These are phyloP conservation scores for Lithobius niger DNA, from an alignment of 1,140 invertebrate genomes.

Conservation along the genomic window DNA sequence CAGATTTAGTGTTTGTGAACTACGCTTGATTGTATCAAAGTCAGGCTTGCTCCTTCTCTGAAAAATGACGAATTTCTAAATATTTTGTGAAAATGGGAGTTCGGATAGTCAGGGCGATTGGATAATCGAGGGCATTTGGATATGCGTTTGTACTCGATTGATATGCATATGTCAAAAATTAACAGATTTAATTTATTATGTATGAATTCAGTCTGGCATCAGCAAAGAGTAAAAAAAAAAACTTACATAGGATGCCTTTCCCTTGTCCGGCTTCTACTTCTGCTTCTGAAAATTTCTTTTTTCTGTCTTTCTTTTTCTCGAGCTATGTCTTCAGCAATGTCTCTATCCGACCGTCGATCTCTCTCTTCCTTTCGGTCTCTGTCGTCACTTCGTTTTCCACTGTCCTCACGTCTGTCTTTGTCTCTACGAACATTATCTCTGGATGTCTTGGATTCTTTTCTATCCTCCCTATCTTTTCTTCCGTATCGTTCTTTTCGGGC, in stretches of 20 bases:
- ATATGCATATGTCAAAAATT: no score
- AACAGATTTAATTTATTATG: no score
- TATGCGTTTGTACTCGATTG: no score
- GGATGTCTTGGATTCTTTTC: not conserved
- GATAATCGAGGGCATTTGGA: no score
- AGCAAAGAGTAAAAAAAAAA: no score
- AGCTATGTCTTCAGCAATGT: not conserved
- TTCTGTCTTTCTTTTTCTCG: conserved; percentile 1
- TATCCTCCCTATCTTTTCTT: not conserved
- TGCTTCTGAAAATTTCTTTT: not conserved
- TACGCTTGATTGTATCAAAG: no score
- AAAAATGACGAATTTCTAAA: no score
- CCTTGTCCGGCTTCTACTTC: not conserved
- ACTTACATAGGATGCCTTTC: not conserved
- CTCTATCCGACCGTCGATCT: not conserved
- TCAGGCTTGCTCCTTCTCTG: no score
- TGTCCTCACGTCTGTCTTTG: not conserved
- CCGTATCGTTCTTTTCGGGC: not conserved
- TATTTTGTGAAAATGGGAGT: no score
- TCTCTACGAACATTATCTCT: not conserved
- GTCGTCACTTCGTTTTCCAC: conserved; percentile 1
- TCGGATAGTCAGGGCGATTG: no score
- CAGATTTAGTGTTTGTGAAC: no score
- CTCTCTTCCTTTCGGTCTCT: not conserved
- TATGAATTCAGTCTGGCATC: no score